Conservation (phyloP, 1,140 invertebrate genomes). For the Drosophila hydei region DNA sequence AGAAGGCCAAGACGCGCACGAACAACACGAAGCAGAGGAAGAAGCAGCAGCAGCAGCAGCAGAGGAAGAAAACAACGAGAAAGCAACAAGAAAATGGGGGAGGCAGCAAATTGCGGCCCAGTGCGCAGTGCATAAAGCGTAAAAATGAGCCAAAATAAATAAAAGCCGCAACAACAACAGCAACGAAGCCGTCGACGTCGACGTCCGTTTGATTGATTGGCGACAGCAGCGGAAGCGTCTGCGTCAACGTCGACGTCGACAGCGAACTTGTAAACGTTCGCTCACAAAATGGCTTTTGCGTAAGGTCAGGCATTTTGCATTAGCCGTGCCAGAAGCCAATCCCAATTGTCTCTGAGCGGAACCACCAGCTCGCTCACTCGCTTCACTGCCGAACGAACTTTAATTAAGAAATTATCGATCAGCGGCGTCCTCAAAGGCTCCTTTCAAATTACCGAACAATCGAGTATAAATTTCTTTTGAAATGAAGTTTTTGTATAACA, state of each 20-base stretch:
- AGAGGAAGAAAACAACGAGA: not conserved
- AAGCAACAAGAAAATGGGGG: slow-evolving; percentile 13
- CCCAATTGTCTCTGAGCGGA: not conserved
- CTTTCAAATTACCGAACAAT: no score
- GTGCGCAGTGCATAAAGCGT: slow-evolving; percentile 71
- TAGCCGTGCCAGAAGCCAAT: not conserved
- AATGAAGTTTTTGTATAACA: not conserved
- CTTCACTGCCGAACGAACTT: no score
- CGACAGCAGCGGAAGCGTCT: slow-evolving; percentile 60
- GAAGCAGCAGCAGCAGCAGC: not conserved
- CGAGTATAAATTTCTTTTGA: not conserved
- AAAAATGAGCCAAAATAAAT: slow-evolving; percentile 78
- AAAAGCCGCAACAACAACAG: slow-evolving; percentile 55
- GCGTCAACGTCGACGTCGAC: slow-evolving; percentile 20
- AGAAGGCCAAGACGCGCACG: slow-evolving; percentile 5
- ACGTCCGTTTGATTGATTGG: slow-evolving; percentile 71
- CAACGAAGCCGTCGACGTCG: slow-evolving; percentile 11
- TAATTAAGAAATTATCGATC: no score
- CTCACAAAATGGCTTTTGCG: slow-evolving; percentile 49
- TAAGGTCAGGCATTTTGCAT: slow-evolving; percentile 49
- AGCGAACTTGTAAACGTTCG: no score
- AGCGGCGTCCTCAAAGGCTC: not conserved
- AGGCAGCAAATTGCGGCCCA: slow-evolving; percentile 42
- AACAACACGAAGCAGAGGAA: not conserved
- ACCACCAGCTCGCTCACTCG: not conserved